A percentile compares a stretch with the other conserved stretches of the same genome.
These are phyloP conservation scores for Rhizoglyphus robini DNA, from an alignment of 1,140 invertebrate species.

Conservation along the genomic window DNA sequence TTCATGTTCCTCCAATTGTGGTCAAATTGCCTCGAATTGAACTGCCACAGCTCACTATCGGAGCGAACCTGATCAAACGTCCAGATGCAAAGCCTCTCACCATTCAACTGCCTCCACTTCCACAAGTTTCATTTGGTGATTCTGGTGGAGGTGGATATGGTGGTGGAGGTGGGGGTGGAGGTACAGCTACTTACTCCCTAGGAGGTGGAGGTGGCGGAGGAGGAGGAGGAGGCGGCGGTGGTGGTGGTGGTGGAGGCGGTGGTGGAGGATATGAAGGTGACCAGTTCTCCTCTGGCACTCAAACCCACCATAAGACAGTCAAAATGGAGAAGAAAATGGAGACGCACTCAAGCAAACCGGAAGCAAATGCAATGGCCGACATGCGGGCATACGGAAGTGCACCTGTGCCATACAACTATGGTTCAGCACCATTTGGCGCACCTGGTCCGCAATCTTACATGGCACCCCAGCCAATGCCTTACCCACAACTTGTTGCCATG, in stretches of 20 bases:
- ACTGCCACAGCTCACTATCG: slow-evolving; percentile 6
- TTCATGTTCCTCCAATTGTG: neutral
- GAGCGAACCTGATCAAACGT: neutral
- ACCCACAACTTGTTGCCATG: too few species aligned
- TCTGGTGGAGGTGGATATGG: neutral
- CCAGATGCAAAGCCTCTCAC: slow-evolving; percentile 11
- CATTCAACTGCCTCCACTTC: neutral
- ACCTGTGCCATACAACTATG: too few species aligned
- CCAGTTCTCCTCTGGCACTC: neutral
- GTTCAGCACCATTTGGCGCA: neutral
- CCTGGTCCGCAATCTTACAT: neutral
- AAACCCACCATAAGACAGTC: neutral
- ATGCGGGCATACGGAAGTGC: too few species aligned
- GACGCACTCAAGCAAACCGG: too few species aligned
- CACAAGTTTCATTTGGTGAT: slow-evolving; percentile 4
- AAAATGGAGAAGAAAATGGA: too few species aligned
- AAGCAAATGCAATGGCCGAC: too few species aligned
- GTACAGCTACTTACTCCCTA: too few species aligned
- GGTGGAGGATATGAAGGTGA: neutral
- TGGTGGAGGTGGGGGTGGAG: neutral
- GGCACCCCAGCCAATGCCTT: neutral
- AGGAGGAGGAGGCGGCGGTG: neutral
- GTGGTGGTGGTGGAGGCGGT: neutral
- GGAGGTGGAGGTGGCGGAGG: neutral
- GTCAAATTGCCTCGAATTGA: slow-evolving; percentile 13